phyloP scores from a whole-genome alignment of 1,140 invertebrate genomes.

The Camponotus floridanus region DNA sequence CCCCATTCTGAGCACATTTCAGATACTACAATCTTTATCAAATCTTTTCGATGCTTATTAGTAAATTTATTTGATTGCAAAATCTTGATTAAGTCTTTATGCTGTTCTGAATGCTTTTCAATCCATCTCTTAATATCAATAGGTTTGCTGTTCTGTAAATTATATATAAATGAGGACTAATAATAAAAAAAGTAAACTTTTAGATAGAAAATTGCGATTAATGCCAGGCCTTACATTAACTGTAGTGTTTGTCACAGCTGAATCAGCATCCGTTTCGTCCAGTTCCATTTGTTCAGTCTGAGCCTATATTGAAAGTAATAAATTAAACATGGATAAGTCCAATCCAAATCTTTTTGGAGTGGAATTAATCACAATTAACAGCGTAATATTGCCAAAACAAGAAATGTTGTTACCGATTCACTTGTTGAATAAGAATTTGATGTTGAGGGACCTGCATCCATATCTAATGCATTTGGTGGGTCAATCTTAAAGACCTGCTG shows the following conservation, averaged over 20 bases:
- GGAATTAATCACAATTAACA: background rate
- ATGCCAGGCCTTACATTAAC: background rate
- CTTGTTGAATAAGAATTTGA: background rate
- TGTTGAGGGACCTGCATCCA: background rate
- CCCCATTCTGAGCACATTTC: too few relatives aligned
- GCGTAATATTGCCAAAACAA: background rate
- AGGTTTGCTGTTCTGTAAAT: slow-evolving; percentile 3
- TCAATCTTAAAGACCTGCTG: background rate
- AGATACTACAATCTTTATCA: too few relatives aligned
- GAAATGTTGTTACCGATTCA: background rate
- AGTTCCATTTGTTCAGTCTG: background rate
- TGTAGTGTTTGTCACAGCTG: background rate
- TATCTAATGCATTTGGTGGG: background rate
- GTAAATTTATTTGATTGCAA: too few relatives aligned
- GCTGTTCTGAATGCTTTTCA: slow-evolving; percentile 4
- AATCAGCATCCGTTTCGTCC: background rate
- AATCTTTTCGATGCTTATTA: too few relatives aligned
- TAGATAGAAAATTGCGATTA: slow-evolving; percentile 2
- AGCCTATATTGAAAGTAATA: background rate
- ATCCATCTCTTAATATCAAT: background rate
- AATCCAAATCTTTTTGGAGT: background rate
- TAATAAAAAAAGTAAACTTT: slow-evolving; percentile 3
- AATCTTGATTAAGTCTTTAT: background rate
- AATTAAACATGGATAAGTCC: background rate
- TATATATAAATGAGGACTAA: background rate